Conservation (phyloP, 2,113 vertebrate species). For the Petrocephalus microphthalmus region DNA sequence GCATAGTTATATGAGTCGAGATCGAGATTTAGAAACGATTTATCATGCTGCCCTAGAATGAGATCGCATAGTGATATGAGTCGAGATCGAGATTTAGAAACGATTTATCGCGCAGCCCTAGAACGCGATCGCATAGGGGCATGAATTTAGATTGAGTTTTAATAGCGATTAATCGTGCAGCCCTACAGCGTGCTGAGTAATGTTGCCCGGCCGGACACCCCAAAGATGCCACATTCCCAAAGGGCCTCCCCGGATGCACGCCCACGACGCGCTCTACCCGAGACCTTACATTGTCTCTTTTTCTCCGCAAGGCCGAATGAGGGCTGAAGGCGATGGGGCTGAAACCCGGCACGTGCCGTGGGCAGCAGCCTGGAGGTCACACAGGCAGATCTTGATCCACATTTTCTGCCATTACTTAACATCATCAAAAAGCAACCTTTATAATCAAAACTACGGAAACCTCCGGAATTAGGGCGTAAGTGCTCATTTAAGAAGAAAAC, state of each 20-base stretch:
- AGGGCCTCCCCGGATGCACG: neutral
- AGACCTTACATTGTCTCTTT: neutral
- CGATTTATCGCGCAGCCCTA: neutral
- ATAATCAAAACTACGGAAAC: neutral
- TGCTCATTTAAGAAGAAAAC: slow-evolving; percentile 24
- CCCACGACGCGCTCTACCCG: neutral
- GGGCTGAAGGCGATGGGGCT: neutral
- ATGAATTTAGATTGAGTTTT: neutral
- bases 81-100: neutral
- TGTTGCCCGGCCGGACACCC: neutral
- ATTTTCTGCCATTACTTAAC: slow-evolving; percentile 18
- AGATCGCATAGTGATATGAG: too few relatives aligned
- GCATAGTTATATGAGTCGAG: too few relatives aligned
- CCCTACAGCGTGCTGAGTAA: neutral
- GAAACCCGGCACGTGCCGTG: neutral
- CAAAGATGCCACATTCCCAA: neutral
- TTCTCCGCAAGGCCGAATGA: neutral
- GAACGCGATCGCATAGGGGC: neutral
- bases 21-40: too few relatives aligned
- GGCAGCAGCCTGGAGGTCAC: neutral
- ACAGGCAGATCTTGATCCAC: neutral
- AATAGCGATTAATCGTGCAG: neutral
- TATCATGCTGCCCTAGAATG: too few relatives aligned
- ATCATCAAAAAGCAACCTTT: slow-evolving; percentile 15
- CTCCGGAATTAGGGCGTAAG: slow-evolving; percentile 1